These are phyloP conservation scores for Vulpes ferrilata DNA, from an alignment of 2,113 vertebrate species.

Conservation along the genomic window DNA sequence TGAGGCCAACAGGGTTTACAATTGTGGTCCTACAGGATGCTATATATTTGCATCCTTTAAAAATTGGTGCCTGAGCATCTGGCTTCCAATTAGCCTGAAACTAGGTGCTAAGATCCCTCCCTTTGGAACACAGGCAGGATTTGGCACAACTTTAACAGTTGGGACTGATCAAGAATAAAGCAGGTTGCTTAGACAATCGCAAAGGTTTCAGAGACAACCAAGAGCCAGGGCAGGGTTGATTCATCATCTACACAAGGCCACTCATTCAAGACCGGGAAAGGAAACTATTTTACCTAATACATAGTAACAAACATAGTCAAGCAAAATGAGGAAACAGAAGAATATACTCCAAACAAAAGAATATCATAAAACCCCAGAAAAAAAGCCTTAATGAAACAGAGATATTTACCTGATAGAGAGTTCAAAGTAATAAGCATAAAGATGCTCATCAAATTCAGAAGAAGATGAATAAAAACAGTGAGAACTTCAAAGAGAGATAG, in stretches of 20 bases:
- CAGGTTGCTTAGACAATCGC: not conserved
- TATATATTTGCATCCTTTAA: not conserved
- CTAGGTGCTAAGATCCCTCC: not conserved
- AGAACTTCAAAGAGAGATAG: not conserved
- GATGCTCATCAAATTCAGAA: not conserved
- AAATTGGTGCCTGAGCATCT: not conserved
- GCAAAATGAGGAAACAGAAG: not conserved
- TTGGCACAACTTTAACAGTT: not conserved
- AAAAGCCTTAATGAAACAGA: not conserved
- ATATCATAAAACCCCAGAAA: not conserved
- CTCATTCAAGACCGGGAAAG: not conserved
- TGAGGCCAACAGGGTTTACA: not conserved
- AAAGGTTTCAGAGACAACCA: not conserved
- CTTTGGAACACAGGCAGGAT: not conserved
- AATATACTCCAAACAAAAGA: not conserved
- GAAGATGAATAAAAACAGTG: not conserved
- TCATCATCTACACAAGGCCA: not conserved
- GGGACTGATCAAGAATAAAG: not conserved
- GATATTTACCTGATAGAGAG: not conserved
- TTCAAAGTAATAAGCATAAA: not conserved
- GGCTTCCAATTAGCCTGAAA: not conserved
- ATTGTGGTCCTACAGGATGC: not conserved
- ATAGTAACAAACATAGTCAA: not conserved
- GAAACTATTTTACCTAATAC: not conserved
- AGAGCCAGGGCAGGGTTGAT: not conserved